phyloP scores from a whole-genome alignment of 1,140 invertebrate genomes.

The Rhysida immarginata region DNA sequence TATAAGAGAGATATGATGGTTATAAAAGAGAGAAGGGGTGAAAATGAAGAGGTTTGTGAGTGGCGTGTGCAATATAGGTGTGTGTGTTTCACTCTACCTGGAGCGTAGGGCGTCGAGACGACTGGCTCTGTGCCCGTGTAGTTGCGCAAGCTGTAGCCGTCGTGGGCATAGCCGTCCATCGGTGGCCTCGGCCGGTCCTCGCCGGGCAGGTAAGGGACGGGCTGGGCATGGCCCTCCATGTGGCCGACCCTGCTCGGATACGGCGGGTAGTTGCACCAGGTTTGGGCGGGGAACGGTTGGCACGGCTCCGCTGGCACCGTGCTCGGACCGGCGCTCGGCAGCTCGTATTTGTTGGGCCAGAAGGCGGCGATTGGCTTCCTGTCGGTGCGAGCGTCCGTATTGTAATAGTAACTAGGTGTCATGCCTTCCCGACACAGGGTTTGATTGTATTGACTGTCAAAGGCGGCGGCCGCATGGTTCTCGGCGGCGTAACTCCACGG shows the following conservation, averaged over 20 bases:
- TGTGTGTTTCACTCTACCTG: conserved; percentile 42
- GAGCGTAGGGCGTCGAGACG: conserved; percentile 57
- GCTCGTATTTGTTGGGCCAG: conserved; percentile 41
- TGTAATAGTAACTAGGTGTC: conserved; percentile 59
- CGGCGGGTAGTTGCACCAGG: conserved; percentile 53
- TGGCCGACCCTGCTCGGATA: conserved; percentile 30
- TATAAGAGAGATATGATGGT: too few relatives aligned
- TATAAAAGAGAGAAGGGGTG: too few relatives aligned
- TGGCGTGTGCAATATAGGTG: too few relatives aligned
- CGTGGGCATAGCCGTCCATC: conserved; percentile 53
- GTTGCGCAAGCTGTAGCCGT: conserved; percentile 52
- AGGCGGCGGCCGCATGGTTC: conserved; percentile 37
- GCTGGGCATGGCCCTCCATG: conserved; percentile 25
- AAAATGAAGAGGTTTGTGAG: too few relatives aligned
- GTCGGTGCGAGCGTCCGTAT: conserved; percentile 30
- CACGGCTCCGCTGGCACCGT: conserved; percentile 42
- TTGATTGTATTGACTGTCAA: conserved; percentile 35
- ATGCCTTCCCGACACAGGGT: conserved; percentile 42
- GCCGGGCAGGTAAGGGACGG: conserved; percentile 34
- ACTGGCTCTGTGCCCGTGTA: conserved; percentile 54
- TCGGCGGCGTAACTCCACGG: conserved; percentile 49
- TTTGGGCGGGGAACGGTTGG: conserved; percentile 47
- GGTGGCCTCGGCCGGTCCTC: conserved; percentile 45
- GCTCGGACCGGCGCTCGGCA: conserved; percentile 28
- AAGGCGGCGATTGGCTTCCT: conserved; percentile 41